Conservation (phyloP, 2,797 vertebrate genomes). For the Poeciliopsis paucimaculata region DNA sequence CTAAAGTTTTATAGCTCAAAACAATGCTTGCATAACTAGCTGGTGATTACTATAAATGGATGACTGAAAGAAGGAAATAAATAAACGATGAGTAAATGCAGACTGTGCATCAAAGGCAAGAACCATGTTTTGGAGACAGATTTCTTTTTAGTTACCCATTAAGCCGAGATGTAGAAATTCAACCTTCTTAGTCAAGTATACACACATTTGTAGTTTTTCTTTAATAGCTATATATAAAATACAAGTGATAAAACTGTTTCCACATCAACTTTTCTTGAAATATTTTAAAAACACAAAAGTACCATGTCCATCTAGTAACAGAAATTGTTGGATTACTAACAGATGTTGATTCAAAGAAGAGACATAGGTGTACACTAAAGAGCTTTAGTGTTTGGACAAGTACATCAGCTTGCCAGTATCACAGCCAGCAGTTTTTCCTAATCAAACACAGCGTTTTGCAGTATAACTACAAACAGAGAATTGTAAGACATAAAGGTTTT, state of each 20-base stretch:
- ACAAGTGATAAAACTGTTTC: slow-evolving; percentile 16
- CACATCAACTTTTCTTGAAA: slow-evolving; percentile 14
- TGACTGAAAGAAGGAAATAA: not conserved
- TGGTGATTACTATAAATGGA: slow-evolving; percentile 5
- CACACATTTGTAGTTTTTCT: not conserved
- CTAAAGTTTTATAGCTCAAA: not conserved
- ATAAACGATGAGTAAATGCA: slow-evolving; percentile 10
- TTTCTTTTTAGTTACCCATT: not conserved
- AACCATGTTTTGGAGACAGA: not conserved
- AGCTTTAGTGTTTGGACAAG: slow-evolving; percentile 20
- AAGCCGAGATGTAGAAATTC: slow-evolving; percentile 6
- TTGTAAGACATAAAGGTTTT: slow-evolving; percentile 23
- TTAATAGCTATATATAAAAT: not conserved
- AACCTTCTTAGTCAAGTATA: not conserved
- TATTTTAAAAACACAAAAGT: slow-evolving; percentile 4
- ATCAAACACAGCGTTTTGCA: slow-evolving; percentile 24
- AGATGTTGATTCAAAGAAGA: slow-evolving; percentile 57
- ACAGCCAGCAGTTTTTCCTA: slow-evolving; percentile 6
- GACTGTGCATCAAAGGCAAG: not conserved
- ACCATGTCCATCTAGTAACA: slow-evolving; percentile 27
- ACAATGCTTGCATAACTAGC: not conserved
- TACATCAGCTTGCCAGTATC: slow-evolving; percentile 24
- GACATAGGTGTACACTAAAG: slow-evolving; percentile 4
- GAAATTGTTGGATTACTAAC: slow-evolving; percentile 52
- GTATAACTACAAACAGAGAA: slow-evolving; percentile 35